Conservation (phyloP, 2,113 vertebrate genomes). For the Apteryx mantelli region DNA sequence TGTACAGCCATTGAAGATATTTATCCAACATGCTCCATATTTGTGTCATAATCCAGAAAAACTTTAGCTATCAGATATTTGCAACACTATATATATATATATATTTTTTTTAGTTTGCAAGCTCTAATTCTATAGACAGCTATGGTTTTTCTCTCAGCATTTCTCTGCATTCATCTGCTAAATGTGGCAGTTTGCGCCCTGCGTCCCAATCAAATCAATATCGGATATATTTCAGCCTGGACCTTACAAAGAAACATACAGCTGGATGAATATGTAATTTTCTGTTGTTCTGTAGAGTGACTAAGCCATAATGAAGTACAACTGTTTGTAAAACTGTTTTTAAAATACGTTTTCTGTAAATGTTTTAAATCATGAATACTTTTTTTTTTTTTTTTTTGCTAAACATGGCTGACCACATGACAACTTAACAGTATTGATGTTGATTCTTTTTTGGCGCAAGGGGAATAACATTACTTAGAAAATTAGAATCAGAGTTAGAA, state of each 20-base stretch:
- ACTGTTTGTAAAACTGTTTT: background rate
- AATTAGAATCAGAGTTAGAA: background rate
- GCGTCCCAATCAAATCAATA: background rate
- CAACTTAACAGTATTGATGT: background rate
- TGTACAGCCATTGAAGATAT: background rate
- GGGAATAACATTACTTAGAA: background rate
- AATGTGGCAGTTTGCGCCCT: background rate
- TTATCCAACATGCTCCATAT: background rate
- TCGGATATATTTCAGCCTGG: background rate
- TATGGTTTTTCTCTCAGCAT: background rate
- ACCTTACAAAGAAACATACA: background rate
- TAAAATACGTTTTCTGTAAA: background rate
- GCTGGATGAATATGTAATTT: background rate
- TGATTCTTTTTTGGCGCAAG: background rate
- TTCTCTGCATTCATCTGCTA: background rate
- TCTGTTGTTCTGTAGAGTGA: fast-evolving
- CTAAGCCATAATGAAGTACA: background rate
- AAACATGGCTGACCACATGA: background rate
- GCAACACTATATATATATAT: background rate
- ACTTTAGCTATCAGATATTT: background rate
- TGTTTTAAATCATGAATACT: background rate
- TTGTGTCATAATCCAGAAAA: background rate
- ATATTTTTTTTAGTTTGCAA: too few species aligned
- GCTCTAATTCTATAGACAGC: too few species aligned
- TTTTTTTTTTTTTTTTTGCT: background rate